Conservation (phyloP, 1,140 invertebrate species). For the Colletes gigas region DNA sequence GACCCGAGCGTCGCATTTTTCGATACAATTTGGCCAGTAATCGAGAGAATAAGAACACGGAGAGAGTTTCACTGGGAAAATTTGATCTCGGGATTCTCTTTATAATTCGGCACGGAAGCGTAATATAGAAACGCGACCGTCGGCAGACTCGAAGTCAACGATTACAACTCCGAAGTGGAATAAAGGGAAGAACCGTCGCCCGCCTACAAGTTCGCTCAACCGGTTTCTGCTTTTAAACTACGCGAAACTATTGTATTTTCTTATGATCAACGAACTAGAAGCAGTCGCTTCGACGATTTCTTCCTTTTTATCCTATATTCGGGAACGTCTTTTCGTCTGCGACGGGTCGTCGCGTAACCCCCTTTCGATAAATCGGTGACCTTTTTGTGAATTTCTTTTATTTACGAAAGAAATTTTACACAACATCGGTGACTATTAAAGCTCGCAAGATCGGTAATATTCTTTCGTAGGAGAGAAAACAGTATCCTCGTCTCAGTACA, state of each 20-base stretch:
- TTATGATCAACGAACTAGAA: conserved; percentile 69
- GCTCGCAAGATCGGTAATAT: too few relatives aligned
- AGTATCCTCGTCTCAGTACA: too few relatives aligned
- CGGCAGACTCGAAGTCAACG: conserved; percentile 36
- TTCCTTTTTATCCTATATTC: conserved; percentile 34
- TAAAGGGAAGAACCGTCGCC: conserved; percentile 30
- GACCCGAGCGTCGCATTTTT: conserved; percentile 4
- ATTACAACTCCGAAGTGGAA: conserved; percentile 54
- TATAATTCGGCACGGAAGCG: conserved; percentile 53
- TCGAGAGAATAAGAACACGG: conserved; percentile 5
- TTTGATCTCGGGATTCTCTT: conserved; percentile 40
- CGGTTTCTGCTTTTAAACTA: conserved; percentile 71
- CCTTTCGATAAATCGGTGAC: conserved; percentile 17
- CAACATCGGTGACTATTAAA: too few relatives aligned
- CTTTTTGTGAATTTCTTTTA: not conserved
- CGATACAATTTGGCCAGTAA: not conserved
- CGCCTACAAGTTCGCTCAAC: conserved; percentile 35
- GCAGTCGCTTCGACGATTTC: conserved; percentile 53
- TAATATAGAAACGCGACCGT: conserved; percentile 26
- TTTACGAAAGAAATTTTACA: not conserved
- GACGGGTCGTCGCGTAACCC: not conserved
- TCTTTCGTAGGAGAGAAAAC: too few relatives aligned
- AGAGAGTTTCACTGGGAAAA: conserved; percentile 10
- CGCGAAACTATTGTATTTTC: conserved; percentile 72
- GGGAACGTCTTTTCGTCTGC: conserved; percentile 4